Base-by-base conservation (phyloP, 1,140 invertebrate genomes). In the Zophobas atratus region DNA sequence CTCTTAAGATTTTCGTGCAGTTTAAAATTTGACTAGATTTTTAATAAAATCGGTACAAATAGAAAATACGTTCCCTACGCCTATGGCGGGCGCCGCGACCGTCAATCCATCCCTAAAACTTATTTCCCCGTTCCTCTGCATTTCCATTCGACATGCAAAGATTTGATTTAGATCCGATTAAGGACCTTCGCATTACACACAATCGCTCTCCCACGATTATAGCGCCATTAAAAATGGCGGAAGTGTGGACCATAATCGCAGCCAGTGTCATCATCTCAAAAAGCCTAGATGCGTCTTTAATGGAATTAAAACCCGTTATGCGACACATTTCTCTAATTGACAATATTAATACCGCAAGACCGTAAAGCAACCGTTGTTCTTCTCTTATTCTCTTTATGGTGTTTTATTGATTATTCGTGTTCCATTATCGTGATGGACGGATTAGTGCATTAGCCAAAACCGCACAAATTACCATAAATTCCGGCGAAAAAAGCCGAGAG, bases 161-260 rank as follows among this genome's bases (percentile, higher is more conserved):
- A 67, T 43, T 67, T 67, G 60, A 67, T 67, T 67, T 67, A 67
- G 60, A 67, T 67, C 60, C 60, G 60, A 67, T 67, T 67, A 67
- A 67, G 43, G 43, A 41, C 38, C 60, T 46, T 4, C 6, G 6
- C 43, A 5, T 2, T 20, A 51, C 33, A 67, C n/a, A 67, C 60
- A 39, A 67, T 20, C 60, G 38, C 33, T 41, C 39, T 67, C 60
- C 60, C 60, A 67, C 60, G 39, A 67, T 67, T 67, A 67, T 67
- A 43, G 6, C 60, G 38, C 60, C 60, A 67, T 67, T 67, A 67
- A 67, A 67, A 43, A 67, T 48, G 60, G 20, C 49, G 39, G 4
- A 20, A 67, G 49, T 51, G n/a, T 4, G 6, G n/a, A 51, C 2
- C 2, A 35, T 67, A 67, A 67, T 67, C 39, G 39, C 39, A 55